Percentiles rank a stretch among this genome's conserved stretches.
Evolutionary conservation across 2,797 vertebrate species (phyloP).

Genomic region (Denticeps clupeoides): DNA sequence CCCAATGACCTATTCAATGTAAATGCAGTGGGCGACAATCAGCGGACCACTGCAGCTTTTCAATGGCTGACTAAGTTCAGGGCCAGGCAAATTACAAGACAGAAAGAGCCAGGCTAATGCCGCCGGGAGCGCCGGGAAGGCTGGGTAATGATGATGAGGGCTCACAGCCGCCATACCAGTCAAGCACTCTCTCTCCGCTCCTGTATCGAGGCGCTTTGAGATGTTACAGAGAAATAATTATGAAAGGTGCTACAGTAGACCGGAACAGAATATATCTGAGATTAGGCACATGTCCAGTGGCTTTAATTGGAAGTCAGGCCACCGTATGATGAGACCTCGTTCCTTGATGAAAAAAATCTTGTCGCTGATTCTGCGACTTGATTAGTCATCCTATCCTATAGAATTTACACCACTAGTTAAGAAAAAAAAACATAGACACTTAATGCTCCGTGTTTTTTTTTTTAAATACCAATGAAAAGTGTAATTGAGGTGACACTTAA

Average conservation of each 20-base stretch:
- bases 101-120: slow-evolving; percentile 20
- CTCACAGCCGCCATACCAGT: slow-evolving; percentile 14
- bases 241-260: background rate
- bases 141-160: slow-evolving; percentile 6
- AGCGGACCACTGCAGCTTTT: slow-evolving; percentile 54
- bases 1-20: slow-evolving; percentile 82
- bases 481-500: background rate
- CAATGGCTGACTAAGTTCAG: slow-evolving; percentile 56
- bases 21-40: slow-evolving; percentile 64
- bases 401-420: too few species aligned
- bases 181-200: background rate
- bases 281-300: background rate
- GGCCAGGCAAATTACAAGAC: slow-evolving; percentile 48
- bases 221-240: background rate
- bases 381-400: too few species aligned
- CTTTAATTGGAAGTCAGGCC: slow-evolving; percentile 4
- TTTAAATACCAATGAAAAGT: background rate
- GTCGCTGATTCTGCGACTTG: too few species aligned
- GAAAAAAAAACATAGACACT: too few species aligned
- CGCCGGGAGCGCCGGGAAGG: background rate
- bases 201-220: background rate
- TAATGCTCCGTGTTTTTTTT: too few species aligned
- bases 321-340: too few species aligned
- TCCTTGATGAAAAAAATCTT: too few species aligned
- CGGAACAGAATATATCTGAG: background rate